phyloP scores from a whole-genome alignment of 64 coral and sea anemone species.

The Hydrozoanthus tunicans region DNA sequence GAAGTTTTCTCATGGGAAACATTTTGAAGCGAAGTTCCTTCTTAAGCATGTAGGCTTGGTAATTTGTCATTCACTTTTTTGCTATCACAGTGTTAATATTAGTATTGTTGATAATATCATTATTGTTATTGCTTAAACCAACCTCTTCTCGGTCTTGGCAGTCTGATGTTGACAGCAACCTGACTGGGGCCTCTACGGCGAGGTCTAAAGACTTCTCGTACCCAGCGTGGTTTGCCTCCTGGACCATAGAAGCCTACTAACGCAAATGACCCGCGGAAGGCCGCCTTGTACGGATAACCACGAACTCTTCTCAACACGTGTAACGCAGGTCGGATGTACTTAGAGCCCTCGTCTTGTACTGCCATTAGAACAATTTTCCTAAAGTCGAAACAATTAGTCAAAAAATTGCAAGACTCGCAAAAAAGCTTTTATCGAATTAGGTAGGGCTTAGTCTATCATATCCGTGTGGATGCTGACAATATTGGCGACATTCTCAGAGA shows the following conservation, averaged over 20 bases:
- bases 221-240: constrained; percentile 7
- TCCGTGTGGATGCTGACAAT: no score
- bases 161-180: constrained; percentile 7
- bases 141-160: constrained; percentile 36
- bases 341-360: constrained; percentile 22
- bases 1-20: no score
- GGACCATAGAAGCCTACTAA: constrained; percentile 20
- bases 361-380: constrained; percentile 42
- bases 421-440: not conserved
- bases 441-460: no score
- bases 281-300: not conserved
- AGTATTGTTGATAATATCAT: no score
- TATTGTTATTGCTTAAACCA: not conserved
- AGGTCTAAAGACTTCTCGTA: not conserved
- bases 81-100: no score
- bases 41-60: no score
- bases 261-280: not conserved
- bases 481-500: no score
- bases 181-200: not conserved
- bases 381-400: not conserved
- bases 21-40: no score
- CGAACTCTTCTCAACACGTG: not conserved
- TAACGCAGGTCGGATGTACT: not conserved
- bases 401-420: not conserved
- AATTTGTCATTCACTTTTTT: no score